Evolutionary conservation across 2,888 invertebrate species (phyloP).

Genomic region (Rhabditoides inermis): DNA sequence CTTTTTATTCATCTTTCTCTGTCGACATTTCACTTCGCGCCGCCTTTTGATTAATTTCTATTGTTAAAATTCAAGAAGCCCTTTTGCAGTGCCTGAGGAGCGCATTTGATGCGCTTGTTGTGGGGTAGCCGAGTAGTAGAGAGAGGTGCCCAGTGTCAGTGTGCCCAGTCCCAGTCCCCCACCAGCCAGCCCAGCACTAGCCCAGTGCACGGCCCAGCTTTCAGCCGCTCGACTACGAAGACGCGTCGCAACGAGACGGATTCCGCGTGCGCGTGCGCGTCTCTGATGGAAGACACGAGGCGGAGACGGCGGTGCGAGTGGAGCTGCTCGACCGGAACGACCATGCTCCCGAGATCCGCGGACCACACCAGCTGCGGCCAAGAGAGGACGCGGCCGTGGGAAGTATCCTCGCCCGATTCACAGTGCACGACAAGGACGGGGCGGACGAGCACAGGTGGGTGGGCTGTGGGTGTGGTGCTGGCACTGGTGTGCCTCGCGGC

Average conservation of each 20-base stretch:
- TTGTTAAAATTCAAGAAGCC: too few species aligned
- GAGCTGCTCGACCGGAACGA: conserved; percentile 89
- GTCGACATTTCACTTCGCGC: too few species aligned
- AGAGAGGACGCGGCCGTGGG: conserved; percentile 85
- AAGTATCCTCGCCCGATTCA: conserved; percentile 81
- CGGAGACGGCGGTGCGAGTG: conserved; percentile 87
- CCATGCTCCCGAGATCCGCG: conserved; percentile 63
- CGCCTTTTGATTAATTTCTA: too few species aligned
- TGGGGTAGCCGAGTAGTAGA: too few species aligned
- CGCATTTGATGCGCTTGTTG: too few species aligned
- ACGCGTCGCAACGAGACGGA: conserved; percentile 80
- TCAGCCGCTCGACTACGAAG: conserved; percentile 84
- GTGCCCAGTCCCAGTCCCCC: too few species aligned
- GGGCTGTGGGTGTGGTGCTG: not conserved
- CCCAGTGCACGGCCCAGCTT: conserved; percentile 3
- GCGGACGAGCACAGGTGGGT: conserved; percentile 61
- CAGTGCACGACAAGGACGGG: conserved; percentile 90
- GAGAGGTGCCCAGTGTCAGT: too few species aligned
- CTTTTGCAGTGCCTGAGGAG: too few species aligned
- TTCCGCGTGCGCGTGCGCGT: conserved; percentile 76
- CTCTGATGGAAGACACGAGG: conserved; percentile 84
- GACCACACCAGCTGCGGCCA: conserved; percentile 58
- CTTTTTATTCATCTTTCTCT: too few species aligned
- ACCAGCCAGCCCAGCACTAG: too few species aligned
- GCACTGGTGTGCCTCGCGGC: not conserved